Percentiles rank a stretch among this genome's conserved stretches.
Conservation (phyloP, 2,797 vertebrate genomes). For the Sebastes diploproa region DNA sequence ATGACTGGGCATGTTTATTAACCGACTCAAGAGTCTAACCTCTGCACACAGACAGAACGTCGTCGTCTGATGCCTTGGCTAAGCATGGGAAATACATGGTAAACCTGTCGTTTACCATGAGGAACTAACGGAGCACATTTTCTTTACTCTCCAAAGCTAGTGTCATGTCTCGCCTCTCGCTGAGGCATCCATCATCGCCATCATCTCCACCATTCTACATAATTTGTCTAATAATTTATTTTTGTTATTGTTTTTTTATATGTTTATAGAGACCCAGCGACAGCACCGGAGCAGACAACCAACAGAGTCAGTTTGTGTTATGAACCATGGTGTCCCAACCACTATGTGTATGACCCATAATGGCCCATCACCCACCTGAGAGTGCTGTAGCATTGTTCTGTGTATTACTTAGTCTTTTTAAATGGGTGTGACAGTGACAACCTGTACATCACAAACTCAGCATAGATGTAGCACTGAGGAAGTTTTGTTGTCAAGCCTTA, state of each 20-base stretch:
- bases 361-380: slow-evolving; percentile 85
- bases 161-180: slow-evolving; percentile 61
- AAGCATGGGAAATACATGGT: slow-evolving; percentile 84
- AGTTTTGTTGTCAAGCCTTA: slow-evolving; percentile 84
- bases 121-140: slow-evolving; percentile 76
- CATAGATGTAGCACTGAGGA: slow-evolving; percentile 85
- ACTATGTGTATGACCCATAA: slow-evolving; percentile 89
- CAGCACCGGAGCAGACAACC: slow-evolving; percentile 86
- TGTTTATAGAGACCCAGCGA: slow-evolving; percentile 87
- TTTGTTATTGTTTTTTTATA: slow-evolving; percentile 90
- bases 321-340: slow-evolving; percentile 90
- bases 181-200: slow-evolving; percentile 66
- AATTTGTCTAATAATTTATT: slow-evolving; percentile 90
- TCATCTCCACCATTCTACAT: slow-evolving; percentile 73
- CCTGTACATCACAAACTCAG: slow-evolving; percentile 82
- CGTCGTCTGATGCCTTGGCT: slow-evolving; percentile 69
- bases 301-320: slow-evolving; percentile 89
- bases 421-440: slow-evolving; percentile 80
- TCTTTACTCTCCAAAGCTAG: slow-evolving; percentile 64
- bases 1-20: slow-evolving; percentile 81
- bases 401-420: slow-evolving; percentile 80
- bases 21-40: slow-evolving; percentile 59
- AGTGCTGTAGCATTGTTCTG: slow-evolving; percentile 78
- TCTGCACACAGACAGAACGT: slow-evolving; percentile 66
- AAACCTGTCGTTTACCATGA: slow-evolving; percentile 81